Evolutionary conservation across 2,888 invertebrate genomes (phyloP), one percentile per base, ranked within the genome.

Genomic region (Kryphioiulus occultus): DNA sequence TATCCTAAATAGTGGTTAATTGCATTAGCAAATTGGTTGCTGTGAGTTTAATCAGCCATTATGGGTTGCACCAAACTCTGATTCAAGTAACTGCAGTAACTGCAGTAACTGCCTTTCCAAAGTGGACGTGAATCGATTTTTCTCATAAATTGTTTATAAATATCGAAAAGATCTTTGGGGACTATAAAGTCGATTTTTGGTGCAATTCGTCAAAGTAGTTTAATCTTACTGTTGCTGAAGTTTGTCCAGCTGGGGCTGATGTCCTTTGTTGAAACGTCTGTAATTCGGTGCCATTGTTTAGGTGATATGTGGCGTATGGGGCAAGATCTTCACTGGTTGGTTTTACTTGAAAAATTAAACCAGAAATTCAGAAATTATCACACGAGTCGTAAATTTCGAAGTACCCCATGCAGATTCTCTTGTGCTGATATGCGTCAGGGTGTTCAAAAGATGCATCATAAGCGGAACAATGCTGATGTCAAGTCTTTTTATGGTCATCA

Each of bases 231-330:
- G 88, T 88, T 26, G 86, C 88, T 35, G 85, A 47, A 9, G 83
- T 59, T 47, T 86, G 82, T 22, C 68, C 88, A 39, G 59, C 78
- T 39, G 86, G 86, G 17, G 86, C 88, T 10, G 86, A 86, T 68
- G 88, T 47, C 35, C 88, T 68, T 53, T 87, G 86, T 82, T 88
- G 88, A 83, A 88, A 88, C 0, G 88, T 88, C 32, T 88, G 88
- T 22, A 88, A 53, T 53, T 88, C 88, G 19, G 88, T 86, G 19
- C 59, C 82, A 32, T 88, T 88, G 83, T 86, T 88, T 9, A 86
- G 82, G 42, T 88, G 88, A 82, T 88, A 88, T 68, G 88, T 86
- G n/a, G 88, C 88, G 42, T 88, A 88, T 12, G 86, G 88, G 26
- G 88, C 59, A 44, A 88, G 39, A 47, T 88, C 88, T 30, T 88